phyloP scores from a whole-genome alignment of 2,888 invertebrate genomes.

The Lasioglossum morio region DNA sequence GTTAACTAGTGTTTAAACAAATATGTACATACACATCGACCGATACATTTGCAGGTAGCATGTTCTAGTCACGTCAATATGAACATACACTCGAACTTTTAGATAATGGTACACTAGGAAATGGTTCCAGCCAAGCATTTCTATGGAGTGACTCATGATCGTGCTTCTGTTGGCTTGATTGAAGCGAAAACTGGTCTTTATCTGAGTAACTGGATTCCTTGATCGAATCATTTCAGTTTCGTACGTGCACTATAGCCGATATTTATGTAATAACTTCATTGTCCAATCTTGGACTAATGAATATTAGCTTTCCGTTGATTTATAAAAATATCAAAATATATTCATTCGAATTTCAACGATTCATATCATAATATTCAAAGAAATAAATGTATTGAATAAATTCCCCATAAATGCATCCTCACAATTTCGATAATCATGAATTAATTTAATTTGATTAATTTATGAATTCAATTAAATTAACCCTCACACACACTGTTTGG shows the following conservation, averaged over 20 bases:
- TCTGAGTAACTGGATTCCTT: conserved; percentile 36
- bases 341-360: neutral
- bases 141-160: conserved; percentile 44
- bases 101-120: conserved; percentile 20
- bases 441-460: no score
- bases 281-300: neutral
- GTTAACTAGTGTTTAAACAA: neutral
- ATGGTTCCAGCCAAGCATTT: conserved; percentile 21
- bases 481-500: neutral
- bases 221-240: neutral
- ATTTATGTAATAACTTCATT: conserved; percentile 5
- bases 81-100: conserved; percentile 7
- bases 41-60: neutral
- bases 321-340: neutral
- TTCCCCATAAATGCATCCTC: neutral
- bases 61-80: conserved; percentile 28
- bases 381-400: neutral
- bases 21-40: neutral
- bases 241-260: neutral
- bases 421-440: neutral
- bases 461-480: no score
- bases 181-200: conserved; percentile 42
- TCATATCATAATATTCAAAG: neutral
- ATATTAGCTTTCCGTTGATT: neutral
- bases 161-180: conserved; percentile 44